phyloP scores from a whole-genome alignment of 2,888 invertebrate genomes.

The Ceriagrion tenellum region DNA sequence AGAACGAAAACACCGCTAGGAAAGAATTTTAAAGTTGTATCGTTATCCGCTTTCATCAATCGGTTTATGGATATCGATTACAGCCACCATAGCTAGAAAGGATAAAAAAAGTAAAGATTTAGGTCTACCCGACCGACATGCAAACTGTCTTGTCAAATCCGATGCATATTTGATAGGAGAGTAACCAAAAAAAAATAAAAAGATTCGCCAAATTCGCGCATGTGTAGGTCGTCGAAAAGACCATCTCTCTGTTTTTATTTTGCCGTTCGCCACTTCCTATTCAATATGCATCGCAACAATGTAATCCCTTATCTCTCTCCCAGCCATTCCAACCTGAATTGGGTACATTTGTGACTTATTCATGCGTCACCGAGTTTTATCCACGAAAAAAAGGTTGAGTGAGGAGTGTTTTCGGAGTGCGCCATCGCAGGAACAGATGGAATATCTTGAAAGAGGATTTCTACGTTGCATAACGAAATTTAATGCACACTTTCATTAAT shows the following conservation, averaged over 20 bases:
- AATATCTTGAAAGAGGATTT: no score
- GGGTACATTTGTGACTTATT: neutral
- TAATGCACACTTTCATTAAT: no score
- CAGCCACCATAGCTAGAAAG: neutral
- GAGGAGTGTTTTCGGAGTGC: no score
- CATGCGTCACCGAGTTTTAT: neutral
- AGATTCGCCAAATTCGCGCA: neutral
- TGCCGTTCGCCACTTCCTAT: neutral
- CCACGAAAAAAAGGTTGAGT: neutral
- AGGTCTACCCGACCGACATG: neutral
- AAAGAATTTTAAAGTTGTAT: no score
- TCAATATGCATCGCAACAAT: conserved; percentile 18
- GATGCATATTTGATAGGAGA: neutral
- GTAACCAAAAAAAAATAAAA: neutral
- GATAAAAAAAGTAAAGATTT: neutral
- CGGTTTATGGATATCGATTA: neutral
- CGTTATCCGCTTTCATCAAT: neutral
- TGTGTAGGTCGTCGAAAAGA: neutral
- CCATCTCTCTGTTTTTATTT: neutral
- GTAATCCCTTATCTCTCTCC: neutral
- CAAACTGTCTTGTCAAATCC: neutral
- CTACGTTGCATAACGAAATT: no score
- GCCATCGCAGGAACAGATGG: no score
- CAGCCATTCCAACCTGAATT: neutral
- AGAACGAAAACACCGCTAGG: no score